Evolutionary conservation across 2,888 invertebrate species (phyloP), one percentile per base, ranked within the genome.

Genomic region (Athripsodes cinereus): DNA sequence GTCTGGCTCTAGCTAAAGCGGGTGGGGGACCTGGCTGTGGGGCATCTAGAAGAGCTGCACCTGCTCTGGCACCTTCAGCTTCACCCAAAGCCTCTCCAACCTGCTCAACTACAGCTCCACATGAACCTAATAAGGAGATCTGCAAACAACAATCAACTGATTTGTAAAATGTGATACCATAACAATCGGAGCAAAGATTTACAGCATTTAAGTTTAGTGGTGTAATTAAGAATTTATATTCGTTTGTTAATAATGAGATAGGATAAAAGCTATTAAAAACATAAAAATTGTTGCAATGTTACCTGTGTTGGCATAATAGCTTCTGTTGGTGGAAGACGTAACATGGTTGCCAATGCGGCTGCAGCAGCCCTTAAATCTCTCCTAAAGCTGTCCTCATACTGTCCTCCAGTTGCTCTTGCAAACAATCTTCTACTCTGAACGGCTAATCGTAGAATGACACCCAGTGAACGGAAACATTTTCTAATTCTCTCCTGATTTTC

Each of bases 381-480:
- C 10, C 87, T 78, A 69, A 95, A 95, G 67, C 88, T 89, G 68
- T 94, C 94, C 68, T 93, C 93, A 68, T 89, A 91, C 71, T 92
- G 89, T 0, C 92, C 92, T 8, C 90, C 91, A 0, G 92, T 93
- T 0, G 93, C 93, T 18, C 91, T 80, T 0, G 91, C 86, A 75
- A 93, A 94, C 40, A 94, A 70, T 40, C 90, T 72, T 5, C 93
- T 80, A 46, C 95, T 96, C 66, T 95, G 90, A 35, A 96, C 94
- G 1, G 96, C 90, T 66, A 96, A 83, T 64, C 95, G 90, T 73
- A 96, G 93, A 65, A 96, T 92, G 62, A 93, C 94, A 69, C 95
- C 95, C 48, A 96, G 76, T 0, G 94, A 93, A 57, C 90, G 86
- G 60, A 94, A 91, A 68, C 93, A 93, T 69, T 92, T 93, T 70